A percentile compares a stretch with the other conserved stretches of the same genome.
Conservation (phyloP, 2,888 invertebrate genomes). For the Rutpela maculata region DNA sequence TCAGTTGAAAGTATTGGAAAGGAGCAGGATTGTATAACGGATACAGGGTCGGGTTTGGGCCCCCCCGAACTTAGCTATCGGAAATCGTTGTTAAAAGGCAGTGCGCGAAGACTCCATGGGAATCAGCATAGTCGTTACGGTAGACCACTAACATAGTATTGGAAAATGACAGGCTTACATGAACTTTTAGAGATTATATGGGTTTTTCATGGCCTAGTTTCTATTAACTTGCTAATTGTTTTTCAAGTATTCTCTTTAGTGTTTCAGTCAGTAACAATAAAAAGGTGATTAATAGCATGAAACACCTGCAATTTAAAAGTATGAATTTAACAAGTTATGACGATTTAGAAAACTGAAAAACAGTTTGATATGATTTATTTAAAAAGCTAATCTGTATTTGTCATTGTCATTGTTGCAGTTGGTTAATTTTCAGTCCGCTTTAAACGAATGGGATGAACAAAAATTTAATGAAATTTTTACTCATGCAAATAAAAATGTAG, state of each 20-base stretch:
- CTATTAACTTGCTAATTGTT: background rate
- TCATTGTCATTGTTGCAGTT: too few species aligned
- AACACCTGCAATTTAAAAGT: too few species aligned
- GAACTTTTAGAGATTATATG: constrained; percentile 49
- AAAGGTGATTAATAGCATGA: too few species aligned
- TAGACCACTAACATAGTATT: constrained; percentile 53
- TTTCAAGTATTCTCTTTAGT: background rate
- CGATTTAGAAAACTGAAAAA: too few species aligned
- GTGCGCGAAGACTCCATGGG: constrained; percentile 54
- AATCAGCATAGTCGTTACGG: constrained; percentile 38
- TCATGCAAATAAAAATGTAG: too few species aligned
- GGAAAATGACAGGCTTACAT: constrained; percentile 64
- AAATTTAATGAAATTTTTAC: too few species aligned
- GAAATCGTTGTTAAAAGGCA: constrained; percentile 67
- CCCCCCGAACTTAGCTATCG: constrained; percentile 58
- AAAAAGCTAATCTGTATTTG: too few species aligned
- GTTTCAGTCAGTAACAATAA: background rate
- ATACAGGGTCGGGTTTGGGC: constrained; percentile 57
- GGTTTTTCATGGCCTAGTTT: constrained; percentile 10
- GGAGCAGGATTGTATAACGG: constrained; percentile 63
- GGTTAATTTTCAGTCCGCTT: too few species aligned
- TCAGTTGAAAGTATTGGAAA: constrained; percentile 68
- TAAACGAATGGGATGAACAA: too few species aligned
- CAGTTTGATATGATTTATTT: too few species aligned
- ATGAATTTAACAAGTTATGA: too few species aligned